These are phyloP conservation scores for Pagetopsis macropterus DNA, from an alignment of 2,797 vertebrate genomes.

Conservation along the genomic window DNA sequence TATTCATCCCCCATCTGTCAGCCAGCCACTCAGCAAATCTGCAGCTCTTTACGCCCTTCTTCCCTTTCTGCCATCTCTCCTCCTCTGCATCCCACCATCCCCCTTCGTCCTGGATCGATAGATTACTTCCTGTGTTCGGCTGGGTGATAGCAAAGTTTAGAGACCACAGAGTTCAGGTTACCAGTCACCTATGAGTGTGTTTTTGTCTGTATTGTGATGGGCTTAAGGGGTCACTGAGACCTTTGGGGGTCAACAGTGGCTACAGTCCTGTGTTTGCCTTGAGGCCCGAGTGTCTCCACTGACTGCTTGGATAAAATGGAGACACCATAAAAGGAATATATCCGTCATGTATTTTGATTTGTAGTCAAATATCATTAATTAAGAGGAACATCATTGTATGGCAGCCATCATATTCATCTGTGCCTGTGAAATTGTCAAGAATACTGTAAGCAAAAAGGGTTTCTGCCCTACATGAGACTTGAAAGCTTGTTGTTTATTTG, in stretches of 20 bases:
- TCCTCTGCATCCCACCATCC: conserved; percentile 38
- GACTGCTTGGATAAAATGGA: conserved; percentile 19
- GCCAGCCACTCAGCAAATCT: conserved; percentile 19
- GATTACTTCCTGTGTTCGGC: conserved; percentile 82
- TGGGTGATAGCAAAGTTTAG: conserved; percentile 78
- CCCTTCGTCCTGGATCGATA: conserved; percentile 77
- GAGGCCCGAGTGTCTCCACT: conserved; percentile 21
- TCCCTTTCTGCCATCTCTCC: conserved; percentile 16
- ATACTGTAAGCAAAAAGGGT: conserved; percentile 1
- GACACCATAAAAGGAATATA: neutral
- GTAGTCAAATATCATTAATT: conserved; percentile 3
- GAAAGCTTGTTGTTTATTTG: conserved; percentile 4
- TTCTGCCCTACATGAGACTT: neutral
- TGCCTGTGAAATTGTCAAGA: neutral
- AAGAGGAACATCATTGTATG: neutral
- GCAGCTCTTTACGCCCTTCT: conserved; percentile 16
- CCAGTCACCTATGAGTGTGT: conserved; percentile 46
- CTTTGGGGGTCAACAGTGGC: conserved; percentile 54
- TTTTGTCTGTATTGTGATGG: conserved; percentile 36
- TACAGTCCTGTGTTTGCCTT: conserved; percentile 26
- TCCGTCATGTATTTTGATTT: neutral
- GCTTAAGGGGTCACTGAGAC: conserved; percentile 52
- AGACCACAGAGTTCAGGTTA: conserved; percentile 72
- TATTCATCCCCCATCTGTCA: conserved; percentile 11
- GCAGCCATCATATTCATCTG: neutral